A percentile compares a stretch with the other conserved stretches of the same genome.
phyloP scores from a whole-genome alignment of 2,113 vertebrate species.

The Indicator maculatus region DNA sequence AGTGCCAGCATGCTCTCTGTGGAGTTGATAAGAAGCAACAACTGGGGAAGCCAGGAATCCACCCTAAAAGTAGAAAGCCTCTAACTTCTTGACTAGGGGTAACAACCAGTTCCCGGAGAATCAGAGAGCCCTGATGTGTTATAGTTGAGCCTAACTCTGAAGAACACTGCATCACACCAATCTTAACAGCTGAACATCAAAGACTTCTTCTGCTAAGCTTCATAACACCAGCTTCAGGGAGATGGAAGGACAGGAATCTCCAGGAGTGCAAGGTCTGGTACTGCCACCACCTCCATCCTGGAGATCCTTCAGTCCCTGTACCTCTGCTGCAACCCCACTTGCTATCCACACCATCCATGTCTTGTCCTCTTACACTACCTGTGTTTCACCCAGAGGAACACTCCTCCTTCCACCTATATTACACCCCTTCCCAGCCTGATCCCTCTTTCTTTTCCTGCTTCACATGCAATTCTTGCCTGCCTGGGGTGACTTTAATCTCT shows the following conservation, averaged over 20 bases:
- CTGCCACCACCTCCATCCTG: not conserved
- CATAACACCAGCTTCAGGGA: not conserved
- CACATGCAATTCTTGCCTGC: not conserved
- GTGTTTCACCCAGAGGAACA: not conserved
- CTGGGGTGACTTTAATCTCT: conserved; percentile 13
- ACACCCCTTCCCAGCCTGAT: not conserved
- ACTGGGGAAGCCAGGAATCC: not conserved
- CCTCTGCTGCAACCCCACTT: not conserved
- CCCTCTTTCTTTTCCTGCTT: not conserved
- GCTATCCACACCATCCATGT: not conserved
- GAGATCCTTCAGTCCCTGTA: not conserved
- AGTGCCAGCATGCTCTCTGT: not conserved
- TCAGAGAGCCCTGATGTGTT: not conserved
- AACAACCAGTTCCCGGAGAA: not conserved
- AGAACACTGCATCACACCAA: not conserved
- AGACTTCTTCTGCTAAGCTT: not conserved
- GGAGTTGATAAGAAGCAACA: not conserved
- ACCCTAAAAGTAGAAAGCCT: not conserved
- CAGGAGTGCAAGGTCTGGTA: not conserved
- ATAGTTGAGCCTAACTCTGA: not conserved
- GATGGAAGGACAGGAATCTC: not conserved
- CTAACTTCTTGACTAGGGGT: not conserved
- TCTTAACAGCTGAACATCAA: not conserved
- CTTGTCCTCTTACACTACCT: not conserved
- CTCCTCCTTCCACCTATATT: not conserved